Evolutionary conservation across 2,113 vertebrate species (phyloP), one percentile per base, ranked within the genome.

Genomic region (Ploceus nigricollis): DNA sequence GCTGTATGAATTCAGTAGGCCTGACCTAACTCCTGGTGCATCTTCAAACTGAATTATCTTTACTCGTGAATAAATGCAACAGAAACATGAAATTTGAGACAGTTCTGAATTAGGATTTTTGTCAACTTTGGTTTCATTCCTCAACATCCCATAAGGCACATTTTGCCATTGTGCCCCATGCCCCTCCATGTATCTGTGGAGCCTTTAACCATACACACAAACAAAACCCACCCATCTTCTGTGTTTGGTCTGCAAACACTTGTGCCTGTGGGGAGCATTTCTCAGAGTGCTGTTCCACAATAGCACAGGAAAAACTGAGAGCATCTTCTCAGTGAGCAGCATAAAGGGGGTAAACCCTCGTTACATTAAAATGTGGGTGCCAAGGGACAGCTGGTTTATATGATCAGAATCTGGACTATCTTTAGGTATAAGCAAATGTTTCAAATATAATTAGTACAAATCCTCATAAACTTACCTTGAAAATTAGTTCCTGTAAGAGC

Each of bases 401-500:
- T 66, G 31, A 77, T 54, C 30, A 90, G 80, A 83, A n/a, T 75
- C 22, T 66, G 39, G 81, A 37, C 31, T 76, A 15, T 61, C 53
- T 94, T 96, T 88, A 93, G 87, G 44, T 20, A 8, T 70, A 79
- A 96, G 31, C 12, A 89, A 94, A 89, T 40, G 60, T 47, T 95
- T 76, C 57, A 93, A 78, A 89, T 42, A 48, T 68, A 94, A 93
- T 96, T 96, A 95, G 57, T 73, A 56, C 40, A 83, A 93, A 93
- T 75, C 51, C 30, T 96, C 60, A 58, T 84, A 89, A 95, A 76
- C 30, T 16, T 71, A 92, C 73, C 44, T 93, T 9, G 8, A 35
- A 96, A 96, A 96, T 94, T 87, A 82, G 18, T 75, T 97, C 87
- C 66, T 90, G 24, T 51, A 93, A 95, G 95, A 60, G 53, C 60